Percentiles rank a stretch among this genome's conserved stretches.
These are phyloP conservation scores for Eudyptes chrysolophus DNA, from an alignment of 2,113 vertebrate genomes.

Conservation along the genomic window DNA sequence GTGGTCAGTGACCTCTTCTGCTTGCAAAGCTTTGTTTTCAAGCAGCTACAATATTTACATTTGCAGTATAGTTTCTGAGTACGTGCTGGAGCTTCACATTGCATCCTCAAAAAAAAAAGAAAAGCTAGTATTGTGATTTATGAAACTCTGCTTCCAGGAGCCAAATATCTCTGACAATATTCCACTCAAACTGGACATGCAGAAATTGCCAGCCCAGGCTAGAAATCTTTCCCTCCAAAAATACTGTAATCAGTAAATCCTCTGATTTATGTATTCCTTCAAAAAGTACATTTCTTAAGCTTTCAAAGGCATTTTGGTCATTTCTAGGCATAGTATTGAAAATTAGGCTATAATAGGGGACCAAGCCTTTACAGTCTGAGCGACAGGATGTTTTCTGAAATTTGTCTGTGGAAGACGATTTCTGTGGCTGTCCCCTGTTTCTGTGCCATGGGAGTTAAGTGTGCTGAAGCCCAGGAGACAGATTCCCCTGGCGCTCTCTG, in stretches of 20 bases:
- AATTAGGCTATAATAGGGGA: neutral
- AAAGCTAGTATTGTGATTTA: neutral
- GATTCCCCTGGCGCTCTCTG: neutral
- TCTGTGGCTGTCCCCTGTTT: neutral
- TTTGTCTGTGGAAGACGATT: neutral
- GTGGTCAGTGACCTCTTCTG: conserved; percentile 49
- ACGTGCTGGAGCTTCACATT: neutral
- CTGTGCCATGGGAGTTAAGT: neutral
- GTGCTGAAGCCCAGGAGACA: neutral
- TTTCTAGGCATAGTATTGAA: neutral
- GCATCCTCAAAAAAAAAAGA: neutral
- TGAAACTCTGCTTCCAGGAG: neutral
- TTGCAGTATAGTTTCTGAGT: neutral
- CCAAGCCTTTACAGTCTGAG: neutral
- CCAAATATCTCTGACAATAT: neutral
- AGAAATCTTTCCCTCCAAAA: neutral
- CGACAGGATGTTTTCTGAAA: neutral
- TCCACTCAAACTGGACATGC: neutral
- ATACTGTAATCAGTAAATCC: neutral
- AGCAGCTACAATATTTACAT: conserved; percentile 39
- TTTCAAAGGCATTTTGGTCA: neutral
- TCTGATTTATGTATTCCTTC: neutral
- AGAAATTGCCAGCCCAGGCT: neutral
- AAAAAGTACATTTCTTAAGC: neutral
- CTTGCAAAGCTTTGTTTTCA: conserved; percentile 36